These are phyloP conservation scores for Sceloporus undulatus DNA, from an alignment of 2,113 vertebrate species.

Conservation along the genomic window DNA sequence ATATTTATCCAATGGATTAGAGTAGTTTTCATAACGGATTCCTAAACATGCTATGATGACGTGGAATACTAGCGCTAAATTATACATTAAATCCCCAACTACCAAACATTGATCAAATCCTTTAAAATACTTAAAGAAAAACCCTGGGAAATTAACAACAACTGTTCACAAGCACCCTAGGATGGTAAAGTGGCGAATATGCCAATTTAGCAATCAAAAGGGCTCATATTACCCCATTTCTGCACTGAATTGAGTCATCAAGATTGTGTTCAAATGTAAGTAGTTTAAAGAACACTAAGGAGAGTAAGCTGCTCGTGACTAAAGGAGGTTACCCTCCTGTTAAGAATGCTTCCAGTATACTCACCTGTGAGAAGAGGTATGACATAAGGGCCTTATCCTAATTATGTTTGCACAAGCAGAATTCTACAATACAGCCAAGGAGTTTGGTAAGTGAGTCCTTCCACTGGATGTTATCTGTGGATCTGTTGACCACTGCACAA, in stretches of 20 bases:
- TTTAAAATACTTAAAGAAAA: not conserved
- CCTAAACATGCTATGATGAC: slow-evolving; percentile 25
- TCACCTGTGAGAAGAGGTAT: no score
- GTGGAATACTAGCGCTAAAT: slow-evolving; percentile 5
- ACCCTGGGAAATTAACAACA: not conserved
- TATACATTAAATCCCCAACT: not conserved
- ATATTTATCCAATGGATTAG: slow-evolving; percentile 65
- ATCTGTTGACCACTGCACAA: no score
- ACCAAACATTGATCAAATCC: slow-evolving; percentile 21
- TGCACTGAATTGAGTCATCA: not conserved
- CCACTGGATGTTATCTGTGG: no score
- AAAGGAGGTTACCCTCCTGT: no score
- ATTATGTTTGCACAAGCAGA: no score
- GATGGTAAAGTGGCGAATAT: not conserved
- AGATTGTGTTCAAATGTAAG: not conserved
- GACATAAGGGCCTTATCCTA: no score
- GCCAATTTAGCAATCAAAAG: not conserved
- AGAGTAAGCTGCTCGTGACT: not conserved
- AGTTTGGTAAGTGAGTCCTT: no score
- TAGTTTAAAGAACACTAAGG: not conserved
- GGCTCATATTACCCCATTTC: not conserved
- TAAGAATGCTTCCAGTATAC: no score
- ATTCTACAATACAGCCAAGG: no score
- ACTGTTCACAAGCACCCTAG: not conserved
- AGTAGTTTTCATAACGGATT: slow-evolving; percentile 52